These are phyloP conservation scores for Drosophila carrolli DNA, from an alignment of 1,140 invertebrate species.

Conservation along the genomic window DNA sequence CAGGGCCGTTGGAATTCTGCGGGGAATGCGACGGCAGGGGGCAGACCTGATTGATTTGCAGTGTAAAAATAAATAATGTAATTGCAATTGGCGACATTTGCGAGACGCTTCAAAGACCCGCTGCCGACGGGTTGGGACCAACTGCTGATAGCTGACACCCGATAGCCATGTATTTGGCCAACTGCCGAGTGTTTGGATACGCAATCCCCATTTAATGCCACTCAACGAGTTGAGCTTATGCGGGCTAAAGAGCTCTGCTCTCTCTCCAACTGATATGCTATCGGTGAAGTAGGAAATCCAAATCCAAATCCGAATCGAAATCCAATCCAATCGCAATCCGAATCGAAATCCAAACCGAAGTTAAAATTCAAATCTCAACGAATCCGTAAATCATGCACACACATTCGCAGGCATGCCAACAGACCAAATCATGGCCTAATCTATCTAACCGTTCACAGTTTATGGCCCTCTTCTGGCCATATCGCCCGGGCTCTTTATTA, in stretches of 20 bases:
- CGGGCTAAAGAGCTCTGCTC: conserved; percentile 27
- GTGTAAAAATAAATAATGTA: conserved; percentile 73
- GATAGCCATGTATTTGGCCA: conserved; percentile 6
- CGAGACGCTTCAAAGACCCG: conserved; percentile 57
- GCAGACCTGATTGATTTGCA: conserved; percentile 68
- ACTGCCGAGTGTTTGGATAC: conserved; percentile 62
- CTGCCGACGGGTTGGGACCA: conserved; percentile 25
- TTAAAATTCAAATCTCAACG: conserved; percentile 65
- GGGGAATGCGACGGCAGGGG: not conserved
- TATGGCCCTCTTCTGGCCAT: conserved; percentile 74
- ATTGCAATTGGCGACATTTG: conserved; percentile 63
- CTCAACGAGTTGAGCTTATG: conserved; percentile 71
- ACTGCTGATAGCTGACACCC: conserved; percentile 24
- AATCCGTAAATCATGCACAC: conserved; percentile 70
- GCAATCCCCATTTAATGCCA: conserved; percentile 74
- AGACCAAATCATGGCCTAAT: conserved; percentile 80
- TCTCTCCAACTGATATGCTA: conserved; percentile 20
- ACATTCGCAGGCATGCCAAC: conserved; percentile 34
- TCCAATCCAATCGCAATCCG: conserved; percentile 19
- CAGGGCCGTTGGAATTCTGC: conserved; percentile 44
- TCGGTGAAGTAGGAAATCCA: conserved; percentile 25
- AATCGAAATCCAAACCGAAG: conserved; percentile 19
- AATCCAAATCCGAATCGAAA: conserved; percentile 20
- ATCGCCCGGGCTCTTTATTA: conserved; percentile 65
- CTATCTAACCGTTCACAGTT: conserved; percentile 64